Base-by-base conservation (phyloP, 92 coral and sea anemone species). In the Pocillopora meandrina region DNA sequence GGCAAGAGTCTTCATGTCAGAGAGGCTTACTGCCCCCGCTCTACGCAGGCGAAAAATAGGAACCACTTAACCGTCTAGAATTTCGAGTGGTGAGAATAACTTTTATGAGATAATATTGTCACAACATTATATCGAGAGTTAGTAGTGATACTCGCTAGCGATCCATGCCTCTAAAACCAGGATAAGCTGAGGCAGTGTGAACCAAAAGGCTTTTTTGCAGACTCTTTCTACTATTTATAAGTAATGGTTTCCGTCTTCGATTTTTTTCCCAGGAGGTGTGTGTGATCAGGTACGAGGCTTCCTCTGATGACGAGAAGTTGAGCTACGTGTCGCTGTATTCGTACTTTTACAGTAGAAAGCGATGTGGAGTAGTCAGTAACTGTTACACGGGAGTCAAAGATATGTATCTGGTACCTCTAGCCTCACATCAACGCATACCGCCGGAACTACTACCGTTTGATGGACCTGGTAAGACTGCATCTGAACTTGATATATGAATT, bases 301-400 rank as follows among this genome's bases (percentile, higher is more conserved):
- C 99, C 0, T 80, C 98, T 5, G 99, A 96, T 20, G 99, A 96
- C 14, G 99, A 96, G 80, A 96, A 96, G 87, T 85, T 90, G 61
- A 92, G 99, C 58, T 96, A 93, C 63, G 96, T 96, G 81, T 96
- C 99, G 7, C 75, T 96, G 31, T 96, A 96, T 81, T 96, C 99
- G 49, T 96, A 96, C 89, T 96, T 96, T 82, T 95, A 94, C 86
- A 96, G 99, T 66, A 95, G 99, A n/a, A 92, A 93, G 72, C 95
- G 99, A 10, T 96, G 99, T 81, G 99, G 99, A 12, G 99, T 96
- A 56, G 94, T 96, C n/a, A 95, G 96, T 36, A 96, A 96, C 91
- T 96, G 99, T 63, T 91, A 94, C 78, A 83, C 91, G 1, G 98
- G 96, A 9, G 98, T 96, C 35, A 96, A 96, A 69, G 99, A 96